Conservation (phyloP, 2,888 invertebrate genomes). For the Patella pellucida region DNA sequence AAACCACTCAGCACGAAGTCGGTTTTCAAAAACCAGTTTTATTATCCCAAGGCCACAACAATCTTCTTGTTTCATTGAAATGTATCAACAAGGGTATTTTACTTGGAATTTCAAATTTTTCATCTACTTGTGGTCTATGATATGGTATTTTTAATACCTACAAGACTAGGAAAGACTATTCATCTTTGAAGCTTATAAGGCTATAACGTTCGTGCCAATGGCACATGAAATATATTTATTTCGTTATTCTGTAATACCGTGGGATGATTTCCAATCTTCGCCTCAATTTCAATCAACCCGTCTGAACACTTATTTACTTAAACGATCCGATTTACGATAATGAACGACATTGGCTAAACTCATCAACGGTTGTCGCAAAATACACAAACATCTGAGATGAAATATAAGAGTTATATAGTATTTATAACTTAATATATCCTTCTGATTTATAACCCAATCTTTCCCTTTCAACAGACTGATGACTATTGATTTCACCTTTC, state of each 20-base stretch:
- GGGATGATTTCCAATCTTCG: not conserved
- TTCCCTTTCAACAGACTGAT: not conserved
- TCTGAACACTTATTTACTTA: conserved; percentile 9
- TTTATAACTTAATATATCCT: conserved; percentile 7
- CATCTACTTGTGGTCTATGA: too few relatives aligned
- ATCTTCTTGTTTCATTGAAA: too few relatives aligned
- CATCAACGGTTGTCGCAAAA: conserved; percentile 9
- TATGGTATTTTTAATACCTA: too few relatives aligned
- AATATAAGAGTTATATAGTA: conserved; percentile 10
- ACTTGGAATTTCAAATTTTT: too few relatives aligned
- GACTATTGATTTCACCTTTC: not conserved
- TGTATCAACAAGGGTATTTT: too few relatives aligned
- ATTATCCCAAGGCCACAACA: too few relatives aligned
- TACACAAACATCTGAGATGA: not conserved
- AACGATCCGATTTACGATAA: conserved; percentile 11
- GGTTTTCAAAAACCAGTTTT: too few relatives aligned
- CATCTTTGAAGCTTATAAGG: too few relatives aligned
- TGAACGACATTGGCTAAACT: conserved; percentile 5
- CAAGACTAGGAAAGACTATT: too few relatives aligned
- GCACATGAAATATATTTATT: conserved; percentile 7
- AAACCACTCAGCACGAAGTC: too few relatives aligned
- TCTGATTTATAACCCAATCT: not conserved
- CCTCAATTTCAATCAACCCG: conserved; percentile 3
- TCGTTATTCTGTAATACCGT: not conserved
- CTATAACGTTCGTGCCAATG: not conserved